Conservation (phyloP, 2,113 vertebrate genomes). For the Rana temporaria region DNA sequence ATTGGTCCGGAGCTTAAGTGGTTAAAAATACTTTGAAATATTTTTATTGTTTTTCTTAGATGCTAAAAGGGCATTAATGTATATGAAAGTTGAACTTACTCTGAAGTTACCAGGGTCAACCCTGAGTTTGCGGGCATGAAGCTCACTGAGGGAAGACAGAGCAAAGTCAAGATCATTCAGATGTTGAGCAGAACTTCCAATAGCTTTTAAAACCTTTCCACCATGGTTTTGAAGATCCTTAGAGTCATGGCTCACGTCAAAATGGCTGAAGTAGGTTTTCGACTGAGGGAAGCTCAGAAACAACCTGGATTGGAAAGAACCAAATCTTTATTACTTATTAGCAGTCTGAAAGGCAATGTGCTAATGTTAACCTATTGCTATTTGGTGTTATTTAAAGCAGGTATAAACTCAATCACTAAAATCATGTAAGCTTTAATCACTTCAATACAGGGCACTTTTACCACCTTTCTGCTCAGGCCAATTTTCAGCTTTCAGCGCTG, state of each 20-base stretch:
- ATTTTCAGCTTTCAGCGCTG: too few species aligned
- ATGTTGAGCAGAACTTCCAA: constrained; percentile 69
- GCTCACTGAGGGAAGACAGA: constrained; percentile 78
- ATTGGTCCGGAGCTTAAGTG: too few species aligned
- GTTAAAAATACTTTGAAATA: too few species aligned
- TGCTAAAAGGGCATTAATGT: not conserved
- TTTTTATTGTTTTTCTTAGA: too few species aligned
- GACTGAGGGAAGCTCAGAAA: constrained; percentile 75
- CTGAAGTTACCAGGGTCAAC: constrained; percentile 87
- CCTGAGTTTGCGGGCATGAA: constrained; percentile 84
- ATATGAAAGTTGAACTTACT: constrained; percentile 65
- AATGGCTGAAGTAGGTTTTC: constrained; percentile 90
- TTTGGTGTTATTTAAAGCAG: not conserved
- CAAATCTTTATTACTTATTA: not conserved
- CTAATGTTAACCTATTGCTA: not conserved
- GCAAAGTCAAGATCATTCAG: constrained; percentile 73
- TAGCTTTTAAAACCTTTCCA: constrained; percentile 67
- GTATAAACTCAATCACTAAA: not conserved
- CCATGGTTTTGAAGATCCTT: constrained; percentile 72
- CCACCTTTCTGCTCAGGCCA: too few species aligned
- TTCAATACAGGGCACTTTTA: too few species aligned
- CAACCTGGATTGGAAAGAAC: constrained; percentile 68
- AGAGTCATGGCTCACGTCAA: constrained; percentile 72
- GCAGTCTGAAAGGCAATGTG: not conserved
- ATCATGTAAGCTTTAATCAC: not conserved